Evolutionary conservation across 2,888 invertebrate genomes (phyloP).

Genomic region (Amblyjoppa proteus): DNA sequence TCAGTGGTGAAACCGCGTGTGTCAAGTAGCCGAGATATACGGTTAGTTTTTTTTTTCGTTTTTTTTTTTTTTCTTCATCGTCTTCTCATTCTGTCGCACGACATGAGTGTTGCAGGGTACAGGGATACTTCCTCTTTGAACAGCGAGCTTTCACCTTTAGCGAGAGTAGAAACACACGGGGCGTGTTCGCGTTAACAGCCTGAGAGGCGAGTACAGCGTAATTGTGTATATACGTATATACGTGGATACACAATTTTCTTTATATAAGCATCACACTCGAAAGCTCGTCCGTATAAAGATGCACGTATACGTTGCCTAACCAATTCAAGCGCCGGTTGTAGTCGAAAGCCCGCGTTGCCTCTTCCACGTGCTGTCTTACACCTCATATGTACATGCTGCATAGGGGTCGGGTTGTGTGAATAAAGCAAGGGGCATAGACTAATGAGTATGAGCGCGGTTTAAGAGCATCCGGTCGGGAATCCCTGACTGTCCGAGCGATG

Average conservation of each 20-base stretch:
- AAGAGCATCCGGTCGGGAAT: constrained; percentile 68
- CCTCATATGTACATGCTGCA: constrained; percentile 1
- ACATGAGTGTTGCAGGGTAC: not conserved
- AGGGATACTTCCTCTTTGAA: constrained; percentile 16
- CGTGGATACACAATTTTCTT: too few relatives aligned
- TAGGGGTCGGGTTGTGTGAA: constrained; percentile 49
- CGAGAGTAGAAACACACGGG: constrained; percentile 25
- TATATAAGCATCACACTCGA: not conserved
- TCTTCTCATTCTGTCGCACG: not conserved
- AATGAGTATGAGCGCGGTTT: constrained; percentile 69
- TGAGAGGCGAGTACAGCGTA: constrained; percentile 17
- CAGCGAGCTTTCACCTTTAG: constrained; percentile 33
- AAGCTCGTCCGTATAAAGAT: not conserved
- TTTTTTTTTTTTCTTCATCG: not conserved
- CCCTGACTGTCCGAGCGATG: constrained; percentile 18
- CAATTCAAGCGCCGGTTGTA: constrained; percentile 47
- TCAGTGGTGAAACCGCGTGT: constrained; percentile 19
- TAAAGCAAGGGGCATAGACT: constrained; percentile 61
- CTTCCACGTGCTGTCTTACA: constrained; percentile 16
- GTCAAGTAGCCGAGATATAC: constrained; percentile 34
- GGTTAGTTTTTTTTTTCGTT: not conserved
- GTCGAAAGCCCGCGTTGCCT: constrained; percentile 51
- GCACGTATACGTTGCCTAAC: constrained; percentile 17
- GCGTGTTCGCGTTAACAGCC: constrained; percentile 18
- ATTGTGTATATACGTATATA: constrained; percentile 14